Base-by-base conservation (phyloP, 2,113 vertebrate species). In the Aix galericulata region DNA sequence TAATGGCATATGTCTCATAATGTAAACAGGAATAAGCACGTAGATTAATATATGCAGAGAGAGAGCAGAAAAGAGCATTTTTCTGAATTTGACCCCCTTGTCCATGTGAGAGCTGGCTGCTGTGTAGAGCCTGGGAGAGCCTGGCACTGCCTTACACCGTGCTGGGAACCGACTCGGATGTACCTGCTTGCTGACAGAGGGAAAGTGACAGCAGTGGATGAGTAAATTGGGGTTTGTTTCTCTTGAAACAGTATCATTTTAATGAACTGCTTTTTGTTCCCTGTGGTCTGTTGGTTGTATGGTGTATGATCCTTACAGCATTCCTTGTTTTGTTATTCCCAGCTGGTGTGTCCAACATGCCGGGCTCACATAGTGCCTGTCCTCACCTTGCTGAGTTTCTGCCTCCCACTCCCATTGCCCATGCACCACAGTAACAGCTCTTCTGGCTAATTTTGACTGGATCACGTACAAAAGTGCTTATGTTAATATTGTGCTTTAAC, bases 21-120 rank as follows among this genome's bases (percentile, higher is more conserved):
- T 69, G 71, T 95, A 94, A 95, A 94, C 95, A 94, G 93, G 94
- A 94, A 89, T 94, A 92, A 92, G 74, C 67, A 69, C 1, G 1
- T 60, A 80, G 81, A 76, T 92, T 87, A 92, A 87, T 2, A 3
- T 85, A 89, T 84, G 86, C 66, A 74, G 66, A 77, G 66, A 92
- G 48, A 40, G 71, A 89, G 14, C 6, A 80, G 22, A 94, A 91
- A 91, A 73, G 53, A 59, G 14, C 73, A 8, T 50, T 95, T 50
- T 87, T 76, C 72, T 89, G 71, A 40, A 17, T 74, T 71, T 87
- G 21, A 25, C 40, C 53, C 59, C 11, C 60, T 62, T 34, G 25
- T 69, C 44, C 58, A 10, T 79, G 58, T 27, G 56, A 15, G 59
- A 86, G 86, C 56, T 78, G 92, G 56, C 73, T 84, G 40, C 59